Evolutionary conservation across 2,113 vertebrate genomes (phyloP).

Genomic region (Takifugu flavidus): DNA sequence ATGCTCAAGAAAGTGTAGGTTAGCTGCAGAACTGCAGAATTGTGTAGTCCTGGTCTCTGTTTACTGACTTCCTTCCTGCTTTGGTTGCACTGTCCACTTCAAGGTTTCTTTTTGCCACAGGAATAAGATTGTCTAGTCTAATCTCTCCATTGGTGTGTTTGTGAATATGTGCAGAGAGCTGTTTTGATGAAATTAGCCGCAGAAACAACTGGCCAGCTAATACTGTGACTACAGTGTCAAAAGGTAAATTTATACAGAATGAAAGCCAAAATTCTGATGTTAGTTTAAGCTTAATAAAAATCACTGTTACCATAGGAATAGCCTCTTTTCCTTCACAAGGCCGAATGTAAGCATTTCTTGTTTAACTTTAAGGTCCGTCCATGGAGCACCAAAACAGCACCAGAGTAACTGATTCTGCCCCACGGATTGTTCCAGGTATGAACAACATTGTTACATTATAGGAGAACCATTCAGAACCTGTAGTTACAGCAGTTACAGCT

Average conservation of each 20-base stretch:
- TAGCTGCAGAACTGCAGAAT: slow-evolving; percentile 53
- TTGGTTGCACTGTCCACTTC: slow-evolving; percentile 33
- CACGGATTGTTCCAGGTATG: slow-evolving; percentile 68
- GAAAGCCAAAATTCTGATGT: background rate
- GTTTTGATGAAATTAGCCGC: slow-evolving; percentile 76
- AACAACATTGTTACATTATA: too few relatives aligned
- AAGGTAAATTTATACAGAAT: slow-evolving; percentile 57
- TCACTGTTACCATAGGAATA: background rate
- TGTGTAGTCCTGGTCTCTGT: slow-evolving; percentile 46
- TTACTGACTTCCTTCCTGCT: slow-evolving; percentile 59
- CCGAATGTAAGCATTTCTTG: too few relatives aligned
- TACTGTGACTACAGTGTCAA: slow-evolving; percentile 65
- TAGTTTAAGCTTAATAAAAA: background rate
- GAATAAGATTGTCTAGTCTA: slow-evolving; percentile 24
- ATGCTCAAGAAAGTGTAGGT: slow-evolving; percentile 58
- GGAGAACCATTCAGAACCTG: too few relatives aligned
- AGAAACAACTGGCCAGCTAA: slow-evolving; percentile 75
- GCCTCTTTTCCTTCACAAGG: background rate
- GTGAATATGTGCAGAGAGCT: slow-evolving; percentile 61
- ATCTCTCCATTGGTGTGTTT: slow-evolving; percentile 16
- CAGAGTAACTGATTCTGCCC: slow-evolving; percentile 65
- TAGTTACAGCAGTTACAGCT: too few relatives aligned
- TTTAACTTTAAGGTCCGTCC: slow-evolving; percentile 57
- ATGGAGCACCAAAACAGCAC: slow-evolving; percentile 73
- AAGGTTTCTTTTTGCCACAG: slow-evolving; percentile 34